A percentile compares a stretch with the other conserved stretches of the same genome.
phyloP scores from a whole-genome alignment of 2,797 vertebrate species.

The Scolopax rusticola region DNA sequence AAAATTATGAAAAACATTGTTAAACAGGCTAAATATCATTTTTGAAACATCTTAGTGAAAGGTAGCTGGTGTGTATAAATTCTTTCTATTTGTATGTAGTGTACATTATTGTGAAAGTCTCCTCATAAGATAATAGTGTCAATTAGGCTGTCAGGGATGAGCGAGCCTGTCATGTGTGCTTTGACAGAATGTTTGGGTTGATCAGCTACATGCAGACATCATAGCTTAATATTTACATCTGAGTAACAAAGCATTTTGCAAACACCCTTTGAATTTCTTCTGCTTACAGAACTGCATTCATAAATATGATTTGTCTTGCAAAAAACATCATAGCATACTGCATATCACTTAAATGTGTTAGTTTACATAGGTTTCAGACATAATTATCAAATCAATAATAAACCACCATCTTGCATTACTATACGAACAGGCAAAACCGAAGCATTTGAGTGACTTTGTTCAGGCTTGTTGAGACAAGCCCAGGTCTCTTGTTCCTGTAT shows the following conservation, averaged over 20 bases:
- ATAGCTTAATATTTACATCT: conserved; percentile 51
- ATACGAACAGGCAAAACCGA: not conserved
- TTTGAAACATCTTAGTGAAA: conserved; percentile 12
- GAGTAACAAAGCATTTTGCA: conserved; percentile 22
- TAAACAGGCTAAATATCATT: not conserved
- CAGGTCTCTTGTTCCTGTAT: not conserved
- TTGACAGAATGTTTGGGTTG: conserved; percentile 62
- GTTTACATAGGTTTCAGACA: not conserved
- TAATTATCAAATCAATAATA: conserved; percentile 15
- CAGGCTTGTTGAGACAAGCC: not conserved
- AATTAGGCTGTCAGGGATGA: conserved; percentile 59
- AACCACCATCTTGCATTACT: not conserved
- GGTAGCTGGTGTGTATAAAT: conserved; percentile 15
- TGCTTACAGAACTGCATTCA: not conserved
- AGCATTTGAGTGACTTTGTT: not conserved
- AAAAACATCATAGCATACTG: not conserved
- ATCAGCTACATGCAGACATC: conserved; percentile 46
- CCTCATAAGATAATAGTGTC: conserved; percentile 44
- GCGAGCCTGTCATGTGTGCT: conserved; percentile 14
- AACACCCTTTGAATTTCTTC: not conserved
- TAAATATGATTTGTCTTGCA: conserved; percentile 23
- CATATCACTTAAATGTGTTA: not conserved
- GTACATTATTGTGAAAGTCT: conserved; percentile 27
- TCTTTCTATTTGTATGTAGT: conserved; percentile 7
- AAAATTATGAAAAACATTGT: not conserved